Evolutionary conservation across 2,113 vertebrate genomes (phyloP), one percentile per base, ranked within the genome.

Genomic region (Prochilodus magdalenae): DNA sequence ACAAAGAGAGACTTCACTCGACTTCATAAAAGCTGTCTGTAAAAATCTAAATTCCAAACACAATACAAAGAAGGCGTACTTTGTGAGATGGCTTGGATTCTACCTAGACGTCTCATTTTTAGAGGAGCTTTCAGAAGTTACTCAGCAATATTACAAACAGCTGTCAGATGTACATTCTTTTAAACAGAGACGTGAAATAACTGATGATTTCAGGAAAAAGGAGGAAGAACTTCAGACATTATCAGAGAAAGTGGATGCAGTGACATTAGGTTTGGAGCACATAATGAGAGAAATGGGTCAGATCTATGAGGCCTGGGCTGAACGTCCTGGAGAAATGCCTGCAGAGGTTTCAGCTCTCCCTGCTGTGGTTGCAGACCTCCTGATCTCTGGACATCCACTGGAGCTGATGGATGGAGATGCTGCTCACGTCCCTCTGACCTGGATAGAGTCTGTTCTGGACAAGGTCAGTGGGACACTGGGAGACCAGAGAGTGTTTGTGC

Each of bases 371-470:
- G 94, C 93, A 33, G 89, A 94, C 0, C 85, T 96, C 57, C 93
- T 96, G 92, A 82, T 93, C 73, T 91, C 79, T 44, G 40, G 40
- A 44, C 40, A 44, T 44, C 40, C 40, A 44, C 40, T 44, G 11
- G 40, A 44, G 40, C 40, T 95, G 33, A 95, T 97, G 93, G 95
- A 96, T 53, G 95, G 94, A 0, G 94, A 96, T 74, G 92, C 92
- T 69, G 92, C 90, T 6, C 94, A 95, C 4, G 84, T 95, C 5
- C 91, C 95, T 8, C 16, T 96, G 3, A 90, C 0, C 0, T 95
- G 94, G 94, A 87, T 95, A 4, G 76, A 77, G 16, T 90, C 91
- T 51, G 72, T 95, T 82, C 90, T 95, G 82, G 88, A 94, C 44
- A 89, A 90, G 47, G 59, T 96, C 16, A 87, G 89, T 15, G 83